Percentiles rank a stretch among this genome's conserved stretches.
These are phyloP conservation scores for Cyprinella venusta DNA, from an alignment of 2,797 vertebrate species.

Conservation along the genomic window DNA sequence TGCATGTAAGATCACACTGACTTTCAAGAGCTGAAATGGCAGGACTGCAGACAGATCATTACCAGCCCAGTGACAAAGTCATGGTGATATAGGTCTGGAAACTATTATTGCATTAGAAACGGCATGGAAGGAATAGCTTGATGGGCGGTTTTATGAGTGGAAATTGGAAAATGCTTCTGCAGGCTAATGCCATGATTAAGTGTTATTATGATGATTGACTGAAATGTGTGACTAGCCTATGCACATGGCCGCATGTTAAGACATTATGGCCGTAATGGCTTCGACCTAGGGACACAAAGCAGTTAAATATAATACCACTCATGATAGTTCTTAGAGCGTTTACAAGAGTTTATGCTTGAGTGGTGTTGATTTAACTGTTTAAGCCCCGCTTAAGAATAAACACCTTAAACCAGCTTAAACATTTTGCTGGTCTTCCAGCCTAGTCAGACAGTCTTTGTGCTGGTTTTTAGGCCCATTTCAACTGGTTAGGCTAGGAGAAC, in stretches of 20 bases:
- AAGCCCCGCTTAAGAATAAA: not conserved
- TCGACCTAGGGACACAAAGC: not conserved
- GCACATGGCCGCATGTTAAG: slow-evolving; percentile 27
- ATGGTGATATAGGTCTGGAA: slow-evolving; percentile 60
- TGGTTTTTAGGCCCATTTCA: not conserved
- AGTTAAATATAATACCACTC: not conserved
- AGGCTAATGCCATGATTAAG: slow-evolving; percentile 39
- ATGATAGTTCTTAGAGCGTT: not conserved
- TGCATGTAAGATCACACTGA: not conserved
- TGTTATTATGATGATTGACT: slow-evolving; percentile 54
- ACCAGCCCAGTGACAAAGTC: slow-evolving; percentile 12
- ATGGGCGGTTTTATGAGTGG: slow-evolving; percentile 63
- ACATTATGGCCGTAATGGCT: not conserved
- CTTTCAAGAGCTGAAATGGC: not conserved
- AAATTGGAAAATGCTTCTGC: slow-evolving; percentile 61
- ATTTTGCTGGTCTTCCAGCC: not conserved
- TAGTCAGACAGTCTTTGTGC: not conserved
- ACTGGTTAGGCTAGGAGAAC: not conserved
- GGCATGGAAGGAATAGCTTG: slow-evolving; percentile 38
- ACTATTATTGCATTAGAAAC: slow-evolving; percentile 62
- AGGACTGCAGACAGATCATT: not conserved
- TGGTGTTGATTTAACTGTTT: not conserved
- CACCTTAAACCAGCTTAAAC: not conserved
- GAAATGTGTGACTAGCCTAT: slow-evolving; percentile 48
- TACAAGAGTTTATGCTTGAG: not conserved